Evolutionary conservation across 2,797 vertebrate genomes (phyloP).

Genomic region (Myotis vivesi): DNA sequence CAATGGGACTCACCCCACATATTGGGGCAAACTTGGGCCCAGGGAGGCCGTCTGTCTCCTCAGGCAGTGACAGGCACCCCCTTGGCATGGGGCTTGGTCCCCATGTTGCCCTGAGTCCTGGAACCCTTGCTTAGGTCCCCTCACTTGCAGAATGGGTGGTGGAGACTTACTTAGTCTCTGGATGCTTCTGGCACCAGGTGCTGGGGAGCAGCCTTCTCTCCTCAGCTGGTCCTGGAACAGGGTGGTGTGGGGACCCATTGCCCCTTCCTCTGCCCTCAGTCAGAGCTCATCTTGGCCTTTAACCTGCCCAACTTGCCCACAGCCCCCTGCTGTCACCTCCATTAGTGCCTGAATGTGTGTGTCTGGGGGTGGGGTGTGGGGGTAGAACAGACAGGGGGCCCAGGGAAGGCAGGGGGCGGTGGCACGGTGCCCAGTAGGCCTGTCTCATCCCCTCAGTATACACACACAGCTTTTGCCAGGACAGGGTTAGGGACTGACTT

Average conservation of each 20-base stretch:
- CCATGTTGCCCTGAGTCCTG: not conserved
- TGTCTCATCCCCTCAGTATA: slow-evolving; percentile 78
- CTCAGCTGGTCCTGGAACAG: not conserved
- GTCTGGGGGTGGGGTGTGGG: not conserved
- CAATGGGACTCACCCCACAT: not conserved
- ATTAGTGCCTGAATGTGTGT: slow-evolving; percentile 42
- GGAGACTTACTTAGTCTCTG: not conserved
- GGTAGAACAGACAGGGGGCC: not conserved
- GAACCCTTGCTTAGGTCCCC: accelerated
- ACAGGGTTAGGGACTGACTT: not conserved
- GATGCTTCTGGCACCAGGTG: not conserved
- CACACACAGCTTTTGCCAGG: not conserved
- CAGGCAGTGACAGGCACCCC: not conserved
- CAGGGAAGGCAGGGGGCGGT: not conserved
- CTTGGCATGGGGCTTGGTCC: not conserved
- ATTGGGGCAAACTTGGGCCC: accelerated
- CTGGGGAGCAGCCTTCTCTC: not conserved
- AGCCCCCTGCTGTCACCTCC: slow-evolving; percentile 73
- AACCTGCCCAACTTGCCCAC: slow-evolving; percentile 64
- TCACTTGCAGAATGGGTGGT: too few relatives aligned
- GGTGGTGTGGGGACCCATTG: not conserved
- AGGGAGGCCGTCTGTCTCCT: not conserved
- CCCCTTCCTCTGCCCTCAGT: not conserved
- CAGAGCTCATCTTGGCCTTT: slow-evolving; percentile 58
- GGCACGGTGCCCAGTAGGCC: slow-evolving; percentile 7